Percentiles rank a stretch among this genome's conserved stretches.
Evolutionary conservation across 2,797 vertebrate species (phyloP).

Genomic region (Phylloscopus collybita): DNA sequence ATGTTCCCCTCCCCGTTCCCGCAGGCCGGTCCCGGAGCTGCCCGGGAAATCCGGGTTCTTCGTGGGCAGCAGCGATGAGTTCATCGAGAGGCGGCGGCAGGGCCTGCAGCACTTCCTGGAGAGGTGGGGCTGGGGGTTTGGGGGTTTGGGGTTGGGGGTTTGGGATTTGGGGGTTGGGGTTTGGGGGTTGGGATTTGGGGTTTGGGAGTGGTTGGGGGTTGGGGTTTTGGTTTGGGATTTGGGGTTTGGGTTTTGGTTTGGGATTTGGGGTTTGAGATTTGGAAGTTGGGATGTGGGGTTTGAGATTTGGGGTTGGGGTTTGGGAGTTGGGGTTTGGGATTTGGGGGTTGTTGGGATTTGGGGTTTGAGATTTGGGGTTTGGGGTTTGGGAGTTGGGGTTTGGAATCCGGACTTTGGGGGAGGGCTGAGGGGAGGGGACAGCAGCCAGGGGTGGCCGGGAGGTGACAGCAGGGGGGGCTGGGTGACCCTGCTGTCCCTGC

Average conservation of each 20-base stretch:
- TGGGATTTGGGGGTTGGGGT: no score
- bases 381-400: neutral
- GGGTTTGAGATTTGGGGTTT: no score
- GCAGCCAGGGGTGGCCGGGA: neutral
- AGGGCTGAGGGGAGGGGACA: neutral
- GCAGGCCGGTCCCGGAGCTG: constrained; percentile 92
- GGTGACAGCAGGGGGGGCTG: neutral
- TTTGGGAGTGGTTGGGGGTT: no score
- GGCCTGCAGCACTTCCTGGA: constrained; percentile 93
- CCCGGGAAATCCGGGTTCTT: constrained; percentile 90
- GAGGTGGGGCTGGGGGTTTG: constrained; percentile 77
- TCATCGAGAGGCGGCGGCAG: constrained; percentile 91
- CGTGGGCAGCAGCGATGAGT: constrained; percentile 85
- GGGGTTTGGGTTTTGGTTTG: neutral
- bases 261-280: neutral
- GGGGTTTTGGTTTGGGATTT: no score
- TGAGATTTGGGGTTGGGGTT: no score
- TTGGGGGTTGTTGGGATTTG: no score
- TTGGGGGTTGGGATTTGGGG: no score
- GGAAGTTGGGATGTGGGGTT: neutral
- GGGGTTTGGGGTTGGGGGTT: no score
- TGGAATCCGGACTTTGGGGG: no score
- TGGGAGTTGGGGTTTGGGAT: no score
- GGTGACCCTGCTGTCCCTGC: neutral
- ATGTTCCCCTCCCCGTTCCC: neutral